phyloP scores from a whole-genome alignment of 2,113 vertebrate species.

The Neogobius melanostomus region DNA sequence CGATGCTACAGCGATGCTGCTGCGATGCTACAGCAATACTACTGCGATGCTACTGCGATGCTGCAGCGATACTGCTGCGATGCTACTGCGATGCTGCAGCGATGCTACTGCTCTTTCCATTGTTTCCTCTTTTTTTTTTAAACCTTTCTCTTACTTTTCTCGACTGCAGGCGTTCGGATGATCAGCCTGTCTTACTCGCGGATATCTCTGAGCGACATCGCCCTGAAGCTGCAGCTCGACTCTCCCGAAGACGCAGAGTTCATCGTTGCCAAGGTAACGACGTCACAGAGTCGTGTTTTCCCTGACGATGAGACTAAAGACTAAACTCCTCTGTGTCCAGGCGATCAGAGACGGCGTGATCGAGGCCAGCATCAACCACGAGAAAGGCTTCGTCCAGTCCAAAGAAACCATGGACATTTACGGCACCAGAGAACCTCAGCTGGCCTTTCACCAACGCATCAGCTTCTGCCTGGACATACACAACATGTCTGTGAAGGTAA shows the following conservation, averaged over 20 bases:
- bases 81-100: too few relatives aligned
- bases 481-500: slow-evolving; percentile 96
- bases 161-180: slow-evolving; percentile 89
- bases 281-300: neutral
- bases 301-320: too few relatives aligned
- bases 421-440: slow-evolving; percentile 93
- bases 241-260: slow-evolving; percentile 96
- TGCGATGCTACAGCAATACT: too few relatives aligned
- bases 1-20: too few relatives aligned
- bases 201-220: slow-evolving; percentile 94
- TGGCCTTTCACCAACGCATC: slow-evolving; percentile 97
- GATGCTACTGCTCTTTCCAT: neutral
- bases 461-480: slow-evolving; percentile 98
- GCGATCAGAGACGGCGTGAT: slow-evolving; percentile 97
- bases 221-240: slow-evolving; percentile 96
- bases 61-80: too few relatives aligned
- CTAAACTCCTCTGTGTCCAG: slow-evolving; percentile 59
- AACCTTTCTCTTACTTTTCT: neutral
- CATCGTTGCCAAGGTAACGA: slow-evolving; percentile 92
- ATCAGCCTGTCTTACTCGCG: slow-evolving; percentile 98
- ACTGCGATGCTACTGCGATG: too few relatives aligned
- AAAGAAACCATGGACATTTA: slow-evolving; percentile 98
- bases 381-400: slow-evolving; percentile 96
- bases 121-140: neutral
- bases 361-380: slow-evolving; percentile 97